phyloP scores from a whole-genome alignment of 2,113 vertebrate genomes.

The Vicugna pacos region DNA sequence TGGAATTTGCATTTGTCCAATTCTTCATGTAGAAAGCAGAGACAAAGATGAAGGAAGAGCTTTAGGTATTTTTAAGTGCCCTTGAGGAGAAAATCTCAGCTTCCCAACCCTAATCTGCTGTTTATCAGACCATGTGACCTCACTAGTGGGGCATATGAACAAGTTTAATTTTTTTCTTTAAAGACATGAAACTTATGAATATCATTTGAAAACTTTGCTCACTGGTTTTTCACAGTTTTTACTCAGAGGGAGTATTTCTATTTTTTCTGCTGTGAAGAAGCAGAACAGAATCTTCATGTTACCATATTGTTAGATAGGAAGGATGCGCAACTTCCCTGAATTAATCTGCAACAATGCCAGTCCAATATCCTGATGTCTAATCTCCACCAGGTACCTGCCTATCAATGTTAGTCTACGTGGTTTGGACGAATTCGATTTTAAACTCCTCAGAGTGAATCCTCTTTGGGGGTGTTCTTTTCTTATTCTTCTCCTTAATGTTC shows the following conservation, averaged over 20 bases:
- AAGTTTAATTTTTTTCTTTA: not conserved
- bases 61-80: not conserved
- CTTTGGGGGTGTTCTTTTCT: not conserved
- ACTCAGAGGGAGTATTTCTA: not conserved
- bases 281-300: not conserved
- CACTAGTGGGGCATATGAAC: not conserved
- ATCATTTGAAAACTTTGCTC: not conserved
- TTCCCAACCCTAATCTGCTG: not conserved
- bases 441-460: not conserved
- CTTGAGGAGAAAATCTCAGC: not conserved
- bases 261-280: not conserved
- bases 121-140: not conserved
- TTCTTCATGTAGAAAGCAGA: conserved; percentile 18
- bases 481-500: not conserved
- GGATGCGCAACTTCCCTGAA: not conserved
- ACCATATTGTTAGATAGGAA: not conserved
- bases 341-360: not conserved
- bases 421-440: not conserved
- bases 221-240: not conserved
- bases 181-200: not conserved
- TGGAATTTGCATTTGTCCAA: conserved; percentile 4
- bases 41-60: not conserved
- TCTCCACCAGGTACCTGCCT: not conserved
- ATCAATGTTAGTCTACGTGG: not conserved
- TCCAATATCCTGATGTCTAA: not conserved